Conservation (phyloP, 2,888 invertebrate genomes). For the Lithodes maja region DNA sequence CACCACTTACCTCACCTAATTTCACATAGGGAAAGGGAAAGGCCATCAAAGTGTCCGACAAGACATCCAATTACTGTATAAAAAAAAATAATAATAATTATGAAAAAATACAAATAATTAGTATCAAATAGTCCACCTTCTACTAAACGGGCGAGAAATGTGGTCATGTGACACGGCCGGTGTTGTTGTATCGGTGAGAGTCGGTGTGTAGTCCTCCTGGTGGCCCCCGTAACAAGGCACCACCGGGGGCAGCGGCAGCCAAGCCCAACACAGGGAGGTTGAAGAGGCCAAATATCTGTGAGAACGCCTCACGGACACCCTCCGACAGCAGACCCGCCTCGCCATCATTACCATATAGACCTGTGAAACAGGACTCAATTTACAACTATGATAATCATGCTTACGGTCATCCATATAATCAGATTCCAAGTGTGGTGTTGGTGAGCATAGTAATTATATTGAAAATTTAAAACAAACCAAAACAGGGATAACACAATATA, state of each 20-base stretch:
- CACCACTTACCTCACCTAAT: neutral
- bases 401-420: too few relatives aligned
- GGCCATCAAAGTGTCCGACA: slow-evolving; percentile 33
- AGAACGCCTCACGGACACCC: slow-evolving; percentile 54
- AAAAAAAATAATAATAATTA: neutral
- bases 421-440: too few relatives aligned
- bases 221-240: slow-evolving; percentile 2
- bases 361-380: slow-evolving; percentile 24
- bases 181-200: slow-evolving; percentile 57
- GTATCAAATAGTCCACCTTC: neutral
- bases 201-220: slow-evolving; percentile 23
- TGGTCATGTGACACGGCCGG: slow-evolving; percentile 60
- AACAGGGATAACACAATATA: too few relatives aligned
- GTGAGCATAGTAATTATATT: too few relatives aligned
- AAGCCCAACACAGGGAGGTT: slow-evolving; percentile 52
- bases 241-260: neutral
- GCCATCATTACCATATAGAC: slow-evolving; percentile 40
- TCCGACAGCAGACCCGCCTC: slow-evolving; percentile 51
- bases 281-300: slow-evolving; percentile 51
- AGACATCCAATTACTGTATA: neutral
- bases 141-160: slow-evolving; percentile 40
- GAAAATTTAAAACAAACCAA: too few relatives aligned
- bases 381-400: too few relatives aligned
- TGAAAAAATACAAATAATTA: neutral
- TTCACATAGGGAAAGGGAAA: slow-evolving; percentile 15